Conservation (phyloP, 92 coral and sea anemone genomes). For the Paragorgia papillata region DNA sequence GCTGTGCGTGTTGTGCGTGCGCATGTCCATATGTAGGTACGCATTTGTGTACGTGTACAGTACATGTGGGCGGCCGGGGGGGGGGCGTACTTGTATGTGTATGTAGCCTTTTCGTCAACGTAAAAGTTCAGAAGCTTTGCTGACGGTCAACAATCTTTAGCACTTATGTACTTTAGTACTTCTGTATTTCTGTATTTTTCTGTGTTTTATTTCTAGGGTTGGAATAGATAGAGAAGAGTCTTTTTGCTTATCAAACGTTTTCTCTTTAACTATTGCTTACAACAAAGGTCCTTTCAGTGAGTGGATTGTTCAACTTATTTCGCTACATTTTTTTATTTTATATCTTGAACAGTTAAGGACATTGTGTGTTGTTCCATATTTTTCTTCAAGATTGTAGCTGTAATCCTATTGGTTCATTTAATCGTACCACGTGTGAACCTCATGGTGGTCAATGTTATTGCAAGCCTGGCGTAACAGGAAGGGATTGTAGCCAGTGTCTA, state of each 20-base stretch:
- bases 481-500: constrained; percentile 87
- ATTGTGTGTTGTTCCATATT: background rate
- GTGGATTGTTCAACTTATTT: constrained; percentile 8
- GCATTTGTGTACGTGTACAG: no score
- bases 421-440: constrained; percentile 59
- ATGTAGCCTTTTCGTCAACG: no score
- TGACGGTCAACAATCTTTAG: no score
- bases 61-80: no score
- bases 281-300: constrained; percentile 70
- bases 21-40: no score
- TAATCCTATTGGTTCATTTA: constrained; percentile 66
- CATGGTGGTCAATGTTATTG: constrained; percentile 80
- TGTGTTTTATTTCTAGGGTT: constrained; percentile 26
- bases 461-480: constrained; percentile 86
- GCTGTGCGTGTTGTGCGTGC: no score
- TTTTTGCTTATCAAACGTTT: constrained; percentile 61
- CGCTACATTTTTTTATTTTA: no score
- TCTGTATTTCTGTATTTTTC: no score
- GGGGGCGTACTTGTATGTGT: no score
- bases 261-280: constrained; percentile 69
- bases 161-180: no score
- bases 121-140: no score
- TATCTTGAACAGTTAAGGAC: background rate
- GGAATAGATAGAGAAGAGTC: background rate
- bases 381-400: constrained; percentile 70